These are phyloP conservation scores for Sturnus vulgaris DNA, from an alignment of 2,113 vertebrate genomes.

Conservation along the genomic window DNA sequence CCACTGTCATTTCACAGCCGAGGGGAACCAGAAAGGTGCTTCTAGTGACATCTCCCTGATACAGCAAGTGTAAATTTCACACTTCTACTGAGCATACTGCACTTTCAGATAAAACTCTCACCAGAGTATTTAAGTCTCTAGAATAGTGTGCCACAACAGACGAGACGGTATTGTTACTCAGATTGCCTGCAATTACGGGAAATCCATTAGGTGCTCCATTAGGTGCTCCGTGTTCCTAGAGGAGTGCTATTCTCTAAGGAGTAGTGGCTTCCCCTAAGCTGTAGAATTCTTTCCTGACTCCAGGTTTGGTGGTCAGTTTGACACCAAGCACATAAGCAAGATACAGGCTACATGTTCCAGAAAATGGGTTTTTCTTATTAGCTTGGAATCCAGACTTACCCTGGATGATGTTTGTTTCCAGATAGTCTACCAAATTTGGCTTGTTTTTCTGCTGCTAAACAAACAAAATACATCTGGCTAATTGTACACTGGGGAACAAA, in stretches of 20 bases:
- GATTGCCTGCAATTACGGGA: not conserved
- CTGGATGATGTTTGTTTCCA: not conserved
- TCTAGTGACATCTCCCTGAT: not conserved
- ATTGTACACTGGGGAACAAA: not conserved
- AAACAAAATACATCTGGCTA: constrained; percentile 32
- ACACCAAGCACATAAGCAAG: not conserved
- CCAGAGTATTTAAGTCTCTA: not conserved
- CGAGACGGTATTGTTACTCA: not conserved
- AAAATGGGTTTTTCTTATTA: not conserved
- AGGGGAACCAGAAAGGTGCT: not conserved
- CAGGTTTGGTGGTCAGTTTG: not conserved
- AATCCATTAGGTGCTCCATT: not conserved
- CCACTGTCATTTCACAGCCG: not conserved
- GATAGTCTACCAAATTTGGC: not conserved
- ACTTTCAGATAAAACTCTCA: not conserved
- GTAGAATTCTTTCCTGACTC: not conserved
- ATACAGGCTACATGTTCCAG: not conserved
- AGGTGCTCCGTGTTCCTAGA: not conserved
- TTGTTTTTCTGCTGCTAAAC: not conserved
- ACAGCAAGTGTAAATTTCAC: not conserved
- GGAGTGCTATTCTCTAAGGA: not conserved
- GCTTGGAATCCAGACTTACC: not conserved
- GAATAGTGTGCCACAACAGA: not conserved
- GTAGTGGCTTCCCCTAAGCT: not conserved
- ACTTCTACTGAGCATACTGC: fast-evolving